Evolutionary conservation across 2,888 invertebrate species (phyloP).

Genomic region (Plusia festucae): DNA sequence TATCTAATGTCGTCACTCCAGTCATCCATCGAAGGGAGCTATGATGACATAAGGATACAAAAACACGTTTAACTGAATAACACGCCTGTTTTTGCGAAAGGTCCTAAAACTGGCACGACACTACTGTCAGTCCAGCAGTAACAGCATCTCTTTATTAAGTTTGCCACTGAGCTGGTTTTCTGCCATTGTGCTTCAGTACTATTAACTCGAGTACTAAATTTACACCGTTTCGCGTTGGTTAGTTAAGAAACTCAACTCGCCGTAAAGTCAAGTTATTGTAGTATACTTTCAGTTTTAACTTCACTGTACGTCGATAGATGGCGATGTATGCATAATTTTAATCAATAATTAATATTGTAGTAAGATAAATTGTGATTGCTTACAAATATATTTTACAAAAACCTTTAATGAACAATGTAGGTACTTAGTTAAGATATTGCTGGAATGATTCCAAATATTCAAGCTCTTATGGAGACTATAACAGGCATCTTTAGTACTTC

Average conservation of each 20-base stretch:
- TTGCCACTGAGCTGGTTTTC: constrained; percentile 4
- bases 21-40: too few relatives aligned
- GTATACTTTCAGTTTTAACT: constrained; percentile 3
- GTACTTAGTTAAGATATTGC: too few relatives aligned
- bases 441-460: too few relatives aligned
- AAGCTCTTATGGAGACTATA: too few relatives aligned
- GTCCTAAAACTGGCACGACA: background rate
- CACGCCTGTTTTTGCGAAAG: background rate
- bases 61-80: background rate
- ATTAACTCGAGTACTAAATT: constrained; percentile 3
- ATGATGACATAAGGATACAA: too few relatives aligned
- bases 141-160: constrained; percentile 4
- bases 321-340: background rate
- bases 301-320: background rate
- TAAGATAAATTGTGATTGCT: too few relatives aligned
- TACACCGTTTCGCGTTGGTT: constrained; percentile 4
- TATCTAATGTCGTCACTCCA: too few relatives aligned
- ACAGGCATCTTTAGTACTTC: too few relatives aligned
- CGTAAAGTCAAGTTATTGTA: background rate
- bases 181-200: constrained; percentile 4
- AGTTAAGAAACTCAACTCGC: constrained; percentile 1
- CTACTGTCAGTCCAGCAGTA: too few relatives aligned
- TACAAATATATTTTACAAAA: too few relatives aligned
- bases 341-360: too few relatives aligned
- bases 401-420: too few relatives aligned